A percentile compares a stretch with the other conserved stretches of the same genome.
These are phyloP conservation scores for Carcinoscorpius rotundicauda DNA, from an alignment of 1,140 invertebrate genomes.

Conservation along the genomic window DNA sequence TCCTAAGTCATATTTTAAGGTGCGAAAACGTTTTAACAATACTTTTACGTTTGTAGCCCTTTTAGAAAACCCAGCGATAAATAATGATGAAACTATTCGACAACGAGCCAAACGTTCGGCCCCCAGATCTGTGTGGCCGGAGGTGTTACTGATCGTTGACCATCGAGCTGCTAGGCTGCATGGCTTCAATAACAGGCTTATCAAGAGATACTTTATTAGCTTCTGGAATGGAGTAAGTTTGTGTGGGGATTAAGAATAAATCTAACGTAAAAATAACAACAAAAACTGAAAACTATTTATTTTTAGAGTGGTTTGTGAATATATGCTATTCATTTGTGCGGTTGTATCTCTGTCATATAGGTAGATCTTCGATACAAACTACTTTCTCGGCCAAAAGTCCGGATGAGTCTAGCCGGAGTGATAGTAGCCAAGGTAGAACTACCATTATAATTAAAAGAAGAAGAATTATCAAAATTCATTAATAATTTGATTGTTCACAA, in stretches of 20 bases:
- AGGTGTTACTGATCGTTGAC: slow-evolving; percentile 88
- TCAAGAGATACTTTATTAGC: slow-evolving; percentile 87
- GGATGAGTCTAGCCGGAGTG: slow-evolving; percentile 87
- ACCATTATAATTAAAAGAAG: no score
- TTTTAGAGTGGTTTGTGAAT: no score
- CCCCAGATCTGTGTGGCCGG: slow-evolving; percentile 85
- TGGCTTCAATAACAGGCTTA: slow-evolving; percentile 75
- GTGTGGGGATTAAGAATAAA: no score
- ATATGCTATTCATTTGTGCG: no score
- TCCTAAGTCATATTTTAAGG: no score
- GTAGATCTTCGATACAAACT: slow-evolving; percentile 85
- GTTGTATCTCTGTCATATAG: slow-evolving; percentile 10
- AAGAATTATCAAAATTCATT: no score
- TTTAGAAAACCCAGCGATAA: no score
- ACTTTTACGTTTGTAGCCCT: no score
- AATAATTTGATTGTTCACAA: no score
- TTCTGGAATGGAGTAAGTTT: slow-evolving; percentile 71
- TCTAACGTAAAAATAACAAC: not conserved
- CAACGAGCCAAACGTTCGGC: slow-evolving; percentile 54
- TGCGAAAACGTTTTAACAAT: no score
- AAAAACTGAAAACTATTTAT: not conserved
- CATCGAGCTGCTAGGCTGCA: slow-evolving; percentile 77
- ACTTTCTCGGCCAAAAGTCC: slow-evolving; percentile 79
- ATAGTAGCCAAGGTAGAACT: slow-evolving; percentile 80
- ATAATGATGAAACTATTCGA: slow-evolving; percentile 30